phyloP scores from a whole-genome alignment of 2,113 vertebrate genomes.

The Nipponia nippon region DNA sequence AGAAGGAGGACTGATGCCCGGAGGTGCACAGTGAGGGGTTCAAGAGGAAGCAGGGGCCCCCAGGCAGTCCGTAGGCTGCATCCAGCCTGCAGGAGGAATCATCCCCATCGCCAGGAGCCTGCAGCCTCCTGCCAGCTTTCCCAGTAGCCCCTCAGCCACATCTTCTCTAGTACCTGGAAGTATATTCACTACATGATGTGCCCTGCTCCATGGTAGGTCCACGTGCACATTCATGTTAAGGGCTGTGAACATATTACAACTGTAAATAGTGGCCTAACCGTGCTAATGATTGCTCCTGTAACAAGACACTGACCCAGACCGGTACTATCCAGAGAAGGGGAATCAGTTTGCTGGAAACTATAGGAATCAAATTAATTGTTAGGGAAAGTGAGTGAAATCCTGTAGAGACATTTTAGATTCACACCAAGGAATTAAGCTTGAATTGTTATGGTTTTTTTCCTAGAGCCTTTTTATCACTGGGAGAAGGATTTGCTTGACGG shows the following conservation, averaged over 20 bases:
- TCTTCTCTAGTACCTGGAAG: neutral
- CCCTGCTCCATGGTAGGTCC: neutral
- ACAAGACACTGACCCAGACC: neutral
- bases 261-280: neutral
- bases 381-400: neutral
- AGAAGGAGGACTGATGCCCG: neutral
- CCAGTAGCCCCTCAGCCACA: neutral
- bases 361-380: neutral
- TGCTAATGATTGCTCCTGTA: neutral
- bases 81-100: neutral
- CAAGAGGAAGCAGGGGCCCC: neutral
- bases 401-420: neutral
- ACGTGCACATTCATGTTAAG: neutral
- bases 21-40: neutral
- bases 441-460: neutral
- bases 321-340: neutral
- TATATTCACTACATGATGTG: neutral
- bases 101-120: neutral
- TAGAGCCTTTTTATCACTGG: neutral
- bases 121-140: neutral
- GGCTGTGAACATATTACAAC: neutral
- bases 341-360: neutral
- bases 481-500: neutral
- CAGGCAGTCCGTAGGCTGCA: neutral
- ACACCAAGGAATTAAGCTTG: neutral